Evolutionary conservation across 37 sponge, comb jelly and placozoan species (phyloP), one percentile per base, ranked within the genome.

Genomic region (Bolinopsis microptera): DNA sequence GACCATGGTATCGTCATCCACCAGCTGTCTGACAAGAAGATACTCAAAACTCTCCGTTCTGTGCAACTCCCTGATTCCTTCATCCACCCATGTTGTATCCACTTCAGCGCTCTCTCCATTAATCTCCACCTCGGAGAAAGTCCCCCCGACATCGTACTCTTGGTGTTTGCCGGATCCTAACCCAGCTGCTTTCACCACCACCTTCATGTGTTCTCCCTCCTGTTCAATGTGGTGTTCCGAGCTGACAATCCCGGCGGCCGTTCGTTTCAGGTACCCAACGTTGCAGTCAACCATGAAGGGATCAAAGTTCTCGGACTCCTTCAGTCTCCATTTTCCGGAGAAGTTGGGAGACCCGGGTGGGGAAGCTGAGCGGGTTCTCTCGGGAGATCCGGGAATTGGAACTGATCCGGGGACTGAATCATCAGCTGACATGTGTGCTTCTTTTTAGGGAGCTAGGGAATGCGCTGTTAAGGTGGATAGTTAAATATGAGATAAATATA

Each of bases 301-400:
- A n/a, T 86, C 90, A 23, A 86, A 86, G 61, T 86, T 86, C 48
- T 33, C 90, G 26, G 90, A 86, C 30, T 39, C 61, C 41, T 28
- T 34, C 61, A 86, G 30, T 27, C 61, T 24, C 90, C 90, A 86
- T 48, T 34, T 28, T 23, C 90, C 90, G 1, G 41, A 41, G 90
- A 86, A 86, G 61, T 86, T 86, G 41, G 90, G 90, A 25, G 90
- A 86, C 0, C 90, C 90, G 27, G 90, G 90, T 22, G 90, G 90
- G 26, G 90, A 41, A 1, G 48, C 2, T 1, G 27, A 32, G 35
- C 35, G 33, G 34, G 35, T 32, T 1, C 33, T 36, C 36, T 70
- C 74, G 18, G 68, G 68, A 18, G 68, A 61, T 61, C 68, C 68
- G n/a, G n/a, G n/a, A n/a, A n/a, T n/a, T n/a, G n/a, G n/a, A n/a